Base-by-base conservation (phyloP, 1,140 invertebrate species). In the Acyrthosiphon pisum region DNA sequence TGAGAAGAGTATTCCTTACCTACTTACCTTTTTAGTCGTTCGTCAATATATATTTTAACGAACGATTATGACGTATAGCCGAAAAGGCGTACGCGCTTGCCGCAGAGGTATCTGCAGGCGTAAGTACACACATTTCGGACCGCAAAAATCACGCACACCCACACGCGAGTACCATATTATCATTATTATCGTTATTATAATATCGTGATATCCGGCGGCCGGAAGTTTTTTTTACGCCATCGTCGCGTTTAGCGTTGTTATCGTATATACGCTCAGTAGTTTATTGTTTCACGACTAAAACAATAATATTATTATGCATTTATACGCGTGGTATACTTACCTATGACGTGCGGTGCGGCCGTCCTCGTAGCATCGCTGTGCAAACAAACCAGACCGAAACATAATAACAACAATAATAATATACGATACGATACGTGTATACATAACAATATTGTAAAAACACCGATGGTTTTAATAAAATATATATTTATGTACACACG, bases 381-480 rank as follows among this genome's bases (percentile, higher is more conserved):
- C 37, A 90, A 90, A 90, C 89, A 90, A 90, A 56, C 48, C 37
- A n/a, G 37, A 90, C 53, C 56, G 37, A n/a, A 86, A 23, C 50
- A 23, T 23, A 53, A 48, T 50, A 48, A 48, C 11, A 8, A 83
- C 23, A 7, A 56, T 26, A 26, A 56, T 26, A 56, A 18, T n/a
- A 68, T n/a, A n/a, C 11, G 26, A 4, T 18, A 50, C 14, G 20
- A 2, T 20, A 50, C 23, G 9, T 8, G 37, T n/a, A 41, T 41
- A 41, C 41, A 3, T 41, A 41, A 1, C 3, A 41, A 37, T 44
- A 41, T 26, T 41, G 23, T 84, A 84, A 84, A 41, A 84, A 44
- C 37, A 44, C 23, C 83, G 22, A 41, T 76, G 0, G 41, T 86
- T 30, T 86, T 30, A 86, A 46, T 86, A 86, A 30, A 86, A n/a